Percentiles rank a stretch among this genome's conserved stretches.
These are phyloP conservation scores for Nothobranchius furzeri DNA, from an alignment of 2,113 vertebrate genomes.

Conservation along the genomic window DNA sequence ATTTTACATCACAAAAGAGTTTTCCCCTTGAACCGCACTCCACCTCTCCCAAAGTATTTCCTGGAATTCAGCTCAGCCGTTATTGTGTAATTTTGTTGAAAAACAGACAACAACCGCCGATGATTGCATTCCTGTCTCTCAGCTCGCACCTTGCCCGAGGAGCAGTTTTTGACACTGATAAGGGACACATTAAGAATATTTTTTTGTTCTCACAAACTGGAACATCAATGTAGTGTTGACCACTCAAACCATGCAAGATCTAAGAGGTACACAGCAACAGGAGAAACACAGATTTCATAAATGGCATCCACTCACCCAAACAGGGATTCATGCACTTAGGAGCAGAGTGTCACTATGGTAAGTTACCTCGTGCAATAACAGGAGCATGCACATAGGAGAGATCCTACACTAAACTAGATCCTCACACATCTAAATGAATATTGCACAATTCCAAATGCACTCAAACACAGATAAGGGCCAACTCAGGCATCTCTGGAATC, in stretches of 20 bases:
- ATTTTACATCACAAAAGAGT: not conserved
- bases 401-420: slow-evolving; percentile 16
- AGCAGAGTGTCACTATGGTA: slow-evolving; percentile 26
- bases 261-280: slow-evolving; percentile 4
- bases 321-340: not conserved
- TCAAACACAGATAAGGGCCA: slow-evolving; percentile 62
- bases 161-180: slow-evolving; percentile 9
- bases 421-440: slow-evolving; percentile 19
- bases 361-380: slow-evolving; percentile 1
- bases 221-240: slow-evolving; percentile 6
- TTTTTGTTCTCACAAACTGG: not conserved
- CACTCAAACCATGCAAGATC: not conserved
- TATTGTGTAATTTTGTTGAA: slow-evolving; percentile 6
- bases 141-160: not conserved
- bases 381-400: slow-evolving; percentile 4
- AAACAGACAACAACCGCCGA: not conserved
- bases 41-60: not conserved
- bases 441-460: slow-evolving; percentile 36
- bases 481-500: slow-evolving; percentile 64
- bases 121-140: not conserved
- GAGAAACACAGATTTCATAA: slow-evolving; percentile 20
- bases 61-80: not conserved
- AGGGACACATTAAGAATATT: slow-evolving; percentile 12
- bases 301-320: slow-evolving; percentile 16
- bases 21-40: too few species aligned